Conservation (phyloP, 1,140 invertebrate species). For the Drosophila tristis region DNA sequence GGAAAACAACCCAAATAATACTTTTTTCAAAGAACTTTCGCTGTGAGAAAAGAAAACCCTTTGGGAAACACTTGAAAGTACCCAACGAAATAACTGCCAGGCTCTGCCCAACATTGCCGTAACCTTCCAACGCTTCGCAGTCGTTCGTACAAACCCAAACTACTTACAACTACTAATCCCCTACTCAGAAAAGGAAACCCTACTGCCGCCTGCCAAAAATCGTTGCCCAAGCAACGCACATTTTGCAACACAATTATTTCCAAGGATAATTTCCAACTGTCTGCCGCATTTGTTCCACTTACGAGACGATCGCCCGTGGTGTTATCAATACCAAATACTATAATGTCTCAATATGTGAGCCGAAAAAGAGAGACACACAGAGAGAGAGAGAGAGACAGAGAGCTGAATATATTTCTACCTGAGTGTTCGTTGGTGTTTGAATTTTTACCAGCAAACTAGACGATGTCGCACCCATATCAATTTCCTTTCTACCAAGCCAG, state of each 20-base stretch:
- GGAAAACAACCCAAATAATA: no score
- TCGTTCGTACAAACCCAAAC: no score
- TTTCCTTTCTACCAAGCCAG: conserved; percentile 45
- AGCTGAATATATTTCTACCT: conserved; percentile 38
- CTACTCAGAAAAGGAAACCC: neutral
- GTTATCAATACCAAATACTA: conserved; percentile 45
- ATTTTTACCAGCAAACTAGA: conserved; percentile 30
- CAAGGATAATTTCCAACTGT: conserved; percentile 44
- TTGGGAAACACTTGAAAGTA: no score
- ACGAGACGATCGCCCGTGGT: conserved; percentile 42
- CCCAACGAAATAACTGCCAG: no score
- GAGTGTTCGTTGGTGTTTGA: conserved; percentile 5
- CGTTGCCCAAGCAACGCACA: neutral
- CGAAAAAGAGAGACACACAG: neutral
- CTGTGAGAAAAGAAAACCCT: no score
- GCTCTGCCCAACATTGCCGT: no score
- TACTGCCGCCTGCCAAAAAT: neutral
- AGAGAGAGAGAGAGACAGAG: conserved; percentile 4
- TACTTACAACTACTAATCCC: no score
- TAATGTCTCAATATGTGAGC: conserved; percentile 55
- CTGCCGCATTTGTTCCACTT: conserved; percentile 58
- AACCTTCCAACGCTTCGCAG: neutral
- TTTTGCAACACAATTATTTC: conserved; percentile 42
- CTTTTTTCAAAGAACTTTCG: no score
- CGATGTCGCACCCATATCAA: conserved; percentile 73